A percentile compares a stretch with the other conserved stretches of the same genome.
Conservation (phyloP, 2,888 invertebrate genomes). For the Drosophila quinaria region DNA sequence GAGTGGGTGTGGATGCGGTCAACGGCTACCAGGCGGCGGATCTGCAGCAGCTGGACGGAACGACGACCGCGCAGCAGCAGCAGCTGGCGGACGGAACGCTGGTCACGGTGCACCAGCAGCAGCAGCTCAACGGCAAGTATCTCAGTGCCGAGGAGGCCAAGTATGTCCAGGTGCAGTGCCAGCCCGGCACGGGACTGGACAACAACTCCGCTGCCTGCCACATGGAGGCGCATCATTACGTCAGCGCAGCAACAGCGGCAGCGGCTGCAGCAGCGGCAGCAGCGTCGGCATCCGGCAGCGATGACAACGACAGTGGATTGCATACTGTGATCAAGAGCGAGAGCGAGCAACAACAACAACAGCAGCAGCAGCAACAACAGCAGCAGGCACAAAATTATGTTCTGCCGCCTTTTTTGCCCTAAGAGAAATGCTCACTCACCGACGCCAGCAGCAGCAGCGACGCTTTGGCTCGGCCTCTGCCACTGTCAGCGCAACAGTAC, state of each 20-base stretch:
- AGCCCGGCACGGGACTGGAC: slow-evolving; percentile 79
- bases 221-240: slow-evolving; percentile 73
- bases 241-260: slow-evolving; percentile 56
- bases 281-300: slow-evolving; percentile 51
- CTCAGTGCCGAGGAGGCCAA: slow-evolving; percentile 84
- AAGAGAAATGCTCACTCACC: slow-evolving; percentile 85
- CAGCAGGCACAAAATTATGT: slow-evolving; percentile 85
- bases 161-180: slow-evolving; percentile 81
- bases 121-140: slow-evolving; percentile 83
- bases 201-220: slow-evolving; percentile 77
- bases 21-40: slow-evolving; percentile 74
- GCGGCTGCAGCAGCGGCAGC: slow-evolving; percentile 14
- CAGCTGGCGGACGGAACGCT: slow-evolving; percentile 58
- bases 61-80: slow-evolving; percentile 54
- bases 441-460: slow-evolving; percentile 72
- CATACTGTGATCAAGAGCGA: slow-evolving; percentile 85
- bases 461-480: slow-evolving; percentile 40
- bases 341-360: slow-evolving; percentile 70
- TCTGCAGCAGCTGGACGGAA: slow-evolving; percentile 60
- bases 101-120: slow-evolving; percentile 76
- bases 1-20: slow-evolving; percentile 74
- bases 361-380: slow-evolving; percentile 66
- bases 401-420: slow-evolving; percentile 86
- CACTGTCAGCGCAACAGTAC: slow-evolving; percentile 30
- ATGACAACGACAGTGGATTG: slow-evolving; percentile 81